Evolutionary conservation across 1,140 invertebrate species (phyloP).

Genomic region (Odontomachus brunneus): DNA sequence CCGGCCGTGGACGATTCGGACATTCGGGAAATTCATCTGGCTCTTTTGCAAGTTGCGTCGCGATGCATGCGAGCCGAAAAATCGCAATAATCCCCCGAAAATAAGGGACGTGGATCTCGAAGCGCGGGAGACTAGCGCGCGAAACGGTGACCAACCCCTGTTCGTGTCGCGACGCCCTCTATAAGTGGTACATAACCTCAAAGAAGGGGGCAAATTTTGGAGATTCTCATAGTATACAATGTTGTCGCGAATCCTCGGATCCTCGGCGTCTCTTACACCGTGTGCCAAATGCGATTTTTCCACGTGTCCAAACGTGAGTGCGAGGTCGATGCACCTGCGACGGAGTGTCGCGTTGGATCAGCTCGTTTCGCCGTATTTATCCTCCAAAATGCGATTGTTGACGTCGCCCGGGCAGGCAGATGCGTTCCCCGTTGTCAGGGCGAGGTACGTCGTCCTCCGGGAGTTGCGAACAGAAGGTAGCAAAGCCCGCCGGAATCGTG

Average conservation of each 20-base stretch:
- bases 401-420: background rate
- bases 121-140: constrained; percentile 84
- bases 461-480: background rate
- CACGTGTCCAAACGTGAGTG: background rate
- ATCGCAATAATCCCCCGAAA: constrained; percentile 67
- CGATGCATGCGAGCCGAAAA: constrained; percentile 14
- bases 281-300: background rate
- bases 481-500: constrained; percentile 25
- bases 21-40: constrained; percentile 45
- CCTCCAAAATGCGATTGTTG: background rate
- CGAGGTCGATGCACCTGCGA: constrained; percentile 38
- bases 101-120: constrained; percentile 70
- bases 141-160: constrained; percentile 83
- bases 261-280: no score
- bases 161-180: constrained; percentile 82
- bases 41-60: constrained; percentile 20
- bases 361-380: constrained; percentile 7
- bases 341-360: background rate
- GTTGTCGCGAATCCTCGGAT: background rate
- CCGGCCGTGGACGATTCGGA: background rate
- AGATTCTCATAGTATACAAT: background rate
- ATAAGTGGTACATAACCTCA: constrained; percentile 83
- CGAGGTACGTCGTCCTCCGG: background rate
- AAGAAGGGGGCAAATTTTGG: constrained; percentile 52
- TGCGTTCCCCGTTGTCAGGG: background rate